Percentiles rank a stretch among this genome's conserved stretches.
Evolutionary conservation across 1,140 invertebrate genomes (phyloP).

Genomic region (Aphaenogaster floridana): DNA sequence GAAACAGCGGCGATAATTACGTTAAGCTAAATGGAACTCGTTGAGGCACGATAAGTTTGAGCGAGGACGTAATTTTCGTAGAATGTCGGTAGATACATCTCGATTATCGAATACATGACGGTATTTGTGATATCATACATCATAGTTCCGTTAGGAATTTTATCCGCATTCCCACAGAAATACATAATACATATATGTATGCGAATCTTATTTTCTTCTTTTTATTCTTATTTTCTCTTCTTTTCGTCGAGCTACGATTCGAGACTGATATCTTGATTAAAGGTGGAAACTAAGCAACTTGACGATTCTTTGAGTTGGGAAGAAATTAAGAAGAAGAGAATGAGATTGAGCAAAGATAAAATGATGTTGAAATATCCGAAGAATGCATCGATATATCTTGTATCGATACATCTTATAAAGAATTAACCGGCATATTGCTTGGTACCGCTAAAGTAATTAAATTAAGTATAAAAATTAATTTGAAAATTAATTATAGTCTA

Average conservation of each 20-base stretch:
- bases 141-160: conserved; percentile 80
- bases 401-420: background rate
- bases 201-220: conserved; percentile 31
- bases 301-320: conserved; percentile 32
- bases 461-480: background rate
- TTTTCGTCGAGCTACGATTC: conserved; percentile 19
- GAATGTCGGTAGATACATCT: conserved; percentile 26
- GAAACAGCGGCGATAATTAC: conserved; percentile 28
- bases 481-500: background rate
- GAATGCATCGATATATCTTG: conserved; percentile 16
- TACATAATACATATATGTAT: conserved; percentile 54
- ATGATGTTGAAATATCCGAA: conserved; percentile 47
- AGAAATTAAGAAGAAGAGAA: conserved; percentile 7
- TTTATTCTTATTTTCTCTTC: conserved; percentile 5
- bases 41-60: background rate
- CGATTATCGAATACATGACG: conserved; percentile 11
- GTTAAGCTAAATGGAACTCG: conserved; percentile 7
- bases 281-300: conserved; percentile 48
- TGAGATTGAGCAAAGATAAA: background rate
- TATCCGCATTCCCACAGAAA: conserved; percentile 75
- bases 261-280: conserved; percentile 33
- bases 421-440: background rate
- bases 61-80: background rate
- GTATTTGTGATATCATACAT: conserved; percentile 23
- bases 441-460: background rate